Evolutionary conservation across 2,113 vertebrate genomes (phyloP).

Genomic region (Dipodomys stephensi): DNA sequence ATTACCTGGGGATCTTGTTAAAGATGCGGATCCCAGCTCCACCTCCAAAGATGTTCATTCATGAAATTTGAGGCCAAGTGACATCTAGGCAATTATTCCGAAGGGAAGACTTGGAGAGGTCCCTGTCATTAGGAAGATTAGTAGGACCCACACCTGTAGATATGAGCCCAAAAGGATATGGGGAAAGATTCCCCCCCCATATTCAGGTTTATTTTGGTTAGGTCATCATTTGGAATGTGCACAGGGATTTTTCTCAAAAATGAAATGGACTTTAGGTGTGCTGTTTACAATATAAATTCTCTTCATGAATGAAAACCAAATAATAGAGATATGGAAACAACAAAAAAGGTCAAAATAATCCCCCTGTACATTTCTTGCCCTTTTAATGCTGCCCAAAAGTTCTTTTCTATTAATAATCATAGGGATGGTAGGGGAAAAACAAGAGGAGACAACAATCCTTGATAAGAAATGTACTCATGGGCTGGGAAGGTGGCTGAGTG

Average conservation of each 20-base stretch:
- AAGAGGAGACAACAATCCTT: too few species aligned
- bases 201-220: neutral
- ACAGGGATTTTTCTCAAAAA: neutral
- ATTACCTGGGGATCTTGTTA: conserved; percentile 55
- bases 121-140: neutral
- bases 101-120: neutral
- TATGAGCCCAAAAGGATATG: neutral
- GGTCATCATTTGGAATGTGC: neutral
- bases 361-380: neutral
- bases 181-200: neutral
- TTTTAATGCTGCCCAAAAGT: too few species aligned
- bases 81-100: neutral
- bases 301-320: neutral
- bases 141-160: too few species aligned
- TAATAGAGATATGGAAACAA: neutral
- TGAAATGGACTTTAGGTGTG: neutral
- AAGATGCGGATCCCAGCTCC: neutral
- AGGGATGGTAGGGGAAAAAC: too few species aligned
- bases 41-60: neutral
- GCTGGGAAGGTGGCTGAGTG: too few species aligned
- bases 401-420: too few species aligned
- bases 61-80: neutral
- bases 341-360: neutral
- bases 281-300: neutral
- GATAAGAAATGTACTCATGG: too few species aligned